A percentile compares a stretch with the other conserved stretches of the same genome.
Conservation (phyloP, 2,797 vertebrate genomes). For the Molothrus aeneus region DNA sequence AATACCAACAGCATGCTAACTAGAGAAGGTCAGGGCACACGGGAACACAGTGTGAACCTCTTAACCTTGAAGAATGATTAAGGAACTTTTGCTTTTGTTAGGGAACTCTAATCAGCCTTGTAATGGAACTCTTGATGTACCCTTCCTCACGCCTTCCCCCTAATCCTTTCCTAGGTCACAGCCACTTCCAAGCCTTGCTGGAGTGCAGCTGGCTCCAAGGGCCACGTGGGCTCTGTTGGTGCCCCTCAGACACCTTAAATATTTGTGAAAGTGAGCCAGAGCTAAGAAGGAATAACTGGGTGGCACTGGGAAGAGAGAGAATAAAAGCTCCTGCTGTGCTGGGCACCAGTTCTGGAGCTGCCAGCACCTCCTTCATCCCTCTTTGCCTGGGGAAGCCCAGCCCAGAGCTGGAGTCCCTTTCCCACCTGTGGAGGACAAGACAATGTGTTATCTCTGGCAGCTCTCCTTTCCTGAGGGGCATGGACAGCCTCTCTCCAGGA, state of each 20-base stretch:
- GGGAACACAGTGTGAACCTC: neutral
- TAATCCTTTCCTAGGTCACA: neutral
- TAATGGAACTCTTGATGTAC: neutral
- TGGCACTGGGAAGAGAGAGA: neutral
- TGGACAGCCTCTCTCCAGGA: neutral
- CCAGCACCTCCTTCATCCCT: neutral
- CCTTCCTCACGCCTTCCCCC: neutral
- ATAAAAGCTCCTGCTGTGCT: neutral
- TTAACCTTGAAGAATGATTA: conserved; percentile 34
- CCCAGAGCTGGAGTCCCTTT: neutral
- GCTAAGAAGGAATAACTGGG: neutral
- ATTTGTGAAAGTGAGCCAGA: neutral
- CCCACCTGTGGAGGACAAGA: neutral
- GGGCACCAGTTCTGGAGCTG: neutral
- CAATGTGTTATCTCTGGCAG: neutral
- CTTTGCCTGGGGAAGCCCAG: accelerated
- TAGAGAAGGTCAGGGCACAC: conserved; percentile 10
- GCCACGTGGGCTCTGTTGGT: neutral
- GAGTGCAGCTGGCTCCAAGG: neutral
- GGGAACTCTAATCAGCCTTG: conserved; percentile 29
- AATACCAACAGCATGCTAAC: conserved; percentile 44
- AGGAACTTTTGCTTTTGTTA: conserved; percentile 49
- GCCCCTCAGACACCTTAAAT: neutral
- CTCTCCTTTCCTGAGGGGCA: neutral
- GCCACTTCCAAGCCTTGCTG: neutral